Evolutionary conservation across 2,888 invertebrate genomes (phyloP), one percentile per base, ranked within the genome.

Genomic region (Drosophila cognata): DNA sequence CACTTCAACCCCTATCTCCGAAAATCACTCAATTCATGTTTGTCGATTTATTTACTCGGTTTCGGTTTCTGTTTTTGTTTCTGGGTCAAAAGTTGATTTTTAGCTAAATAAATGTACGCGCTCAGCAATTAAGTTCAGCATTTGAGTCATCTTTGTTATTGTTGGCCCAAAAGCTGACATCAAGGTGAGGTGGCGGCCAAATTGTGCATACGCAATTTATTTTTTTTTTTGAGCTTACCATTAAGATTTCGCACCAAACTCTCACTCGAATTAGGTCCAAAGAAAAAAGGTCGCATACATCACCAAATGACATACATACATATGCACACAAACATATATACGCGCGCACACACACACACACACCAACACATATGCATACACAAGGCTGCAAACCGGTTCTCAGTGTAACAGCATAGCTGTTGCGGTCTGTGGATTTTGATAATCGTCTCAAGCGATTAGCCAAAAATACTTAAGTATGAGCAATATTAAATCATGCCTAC

Each of bases 91-190:
- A 67, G 71, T 79, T 60, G 61, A 75, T 52, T 63, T 78, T 69
- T 67, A 67, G 59, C 63, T 53, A 33, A 80, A 75, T 74, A 46
- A 46, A 38, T 63, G 51, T 53, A 50, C 57, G 58, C 59, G 61
- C 21, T 71, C 71, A 63, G 84, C 82, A 86, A 81, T 83, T 79
- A 79, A 67, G 31, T 79, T 81, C 67, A 46, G 46, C 50, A 69
- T 72, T 79, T 84, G 73, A 86, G 84, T 86, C 82, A 83, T 86
- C 71, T 83, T 55, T 72, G 78, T 71, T 72, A 56, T 77, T 68
- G 73, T 68, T 67, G 53, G 31, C 36, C 28, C 66, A 63, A 76
- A 68, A 68, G 64, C 53, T 69, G 70, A 53, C 72, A 81, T 85
- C 84, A 83, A 83, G 83, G 84, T 83, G 79, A 73, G 51, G 65